Conservation (phyloP, 2,888 invertebrate species). For the Furcula furcula region DNA sequence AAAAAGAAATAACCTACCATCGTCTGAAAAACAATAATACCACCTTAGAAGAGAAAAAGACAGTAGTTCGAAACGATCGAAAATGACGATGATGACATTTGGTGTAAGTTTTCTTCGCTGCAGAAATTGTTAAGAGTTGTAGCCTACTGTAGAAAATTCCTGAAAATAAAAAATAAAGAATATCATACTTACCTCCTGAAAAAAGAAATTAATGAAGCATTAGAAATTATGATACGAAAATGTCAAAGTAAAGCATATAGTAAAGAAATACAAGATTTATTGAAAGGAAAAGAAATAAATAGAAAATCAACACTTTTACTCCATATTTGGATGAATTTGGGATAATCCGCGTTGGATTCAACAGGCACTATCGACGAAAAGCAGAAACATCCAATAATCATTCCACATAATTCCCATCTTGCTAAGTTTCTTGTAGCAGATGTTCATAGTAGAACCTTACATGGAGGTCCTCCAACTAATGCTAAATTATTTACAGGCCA, state of each 20-base stretch:
- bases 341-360: conserved; percentile 7
- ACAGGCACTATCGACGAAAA: conserved; percentile 4
- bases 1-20: background rate
- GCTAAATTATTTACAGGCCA: conserved; percentile 13
- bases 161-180: background rate
- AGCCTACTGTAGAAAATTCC: conserved; percentile 4
- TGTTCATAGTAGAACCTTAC: conserved; percentile 18
- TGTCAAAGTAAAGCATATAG: background rate
- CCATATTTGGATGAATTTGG: conserved; percentile 3
- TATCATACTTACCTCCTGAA: background rate
- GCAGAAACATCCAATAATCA: conserved; percentile 18
- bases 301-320: background rate
- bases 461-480: conserved; percentile 21
- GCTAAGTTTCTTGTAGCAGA: conserved; percentile 15
- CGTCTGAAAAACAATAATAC: background rate
- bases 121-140: conserved; percentile 1
- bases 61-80: background rate
- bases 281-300: background rate
- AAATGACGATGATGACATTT: background rate
- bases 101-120: conserved; percentile 3
- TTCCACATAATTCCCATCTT: conserved; percentile 7
- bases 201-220: conserved; percentile 1
- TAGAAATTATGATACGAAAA: background rate
- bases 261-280: background rate
- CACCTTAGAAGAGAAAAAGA: background rate